Percentiles rank a stretch among this genome's conserved stretches.
These are phyloP conservation scores for Cyclophora punctaria DNA, from an alignment of 2,888 invertebrate genomes.

Conservation along the genomic window DNA sequence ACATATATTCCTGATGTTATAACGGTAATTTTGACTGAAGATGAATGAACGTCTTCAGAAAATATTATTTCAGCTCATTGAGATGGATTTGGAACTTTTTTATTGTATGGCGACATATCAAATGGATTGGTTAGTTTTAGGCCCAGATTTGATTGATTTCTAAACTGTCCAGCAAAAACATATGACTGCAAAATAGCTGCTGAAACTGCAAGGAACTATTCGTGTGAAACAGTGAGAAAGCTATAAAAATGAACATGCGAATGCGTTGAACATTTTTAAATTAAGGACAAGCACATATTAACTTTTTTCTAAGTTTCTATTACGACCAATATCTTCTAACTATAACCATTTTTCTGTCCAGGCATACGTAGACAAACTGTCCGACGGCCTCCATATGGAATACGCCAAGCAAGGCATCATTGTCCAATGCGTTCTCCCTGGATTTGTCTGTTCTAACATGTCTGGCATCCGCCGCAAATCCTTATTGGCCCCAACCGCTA, in stretches of 20 bases:
- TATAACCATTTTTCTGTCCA: conserved; percentile 27
- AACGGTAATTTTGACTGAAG: too few species aligned
- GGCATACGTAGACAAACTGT: conserved; percentile 88
- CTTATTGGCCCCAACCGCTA: conserved; percentile 84
- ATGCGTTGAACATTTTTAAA: not conserved
- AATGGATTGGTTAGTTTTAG: not conserved
- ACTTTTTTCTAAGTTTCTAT: too few species aligned
- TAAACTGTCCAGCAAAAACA: too few species aligned
- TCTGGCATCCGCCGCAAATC: conserved; percentile 84
- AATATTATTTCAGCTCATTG: too few species aligned
- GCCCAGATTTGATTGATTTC: not conserved
- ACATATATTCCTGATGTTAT: too few species aligned
- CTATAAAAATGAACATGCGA: too few species aligned
- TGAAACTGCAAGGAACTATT: too few species aligned
- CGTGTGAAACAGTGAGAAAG: too few species aligned
- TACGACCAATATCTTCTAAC: conserved; percentile 12
- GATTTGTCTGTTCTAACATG: conserved; percentile 94
- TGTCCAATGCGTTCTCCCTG: conserved; percentile 88
- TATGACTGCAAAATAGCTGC: too few species aligned
- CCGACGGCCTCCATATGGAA: conserved; percentile 84
- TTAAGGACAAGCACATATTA: conserved; percentile 5
- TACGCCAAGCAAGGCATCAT: conserved; percentile 82
- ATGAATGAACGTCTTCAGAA: too few species aligned
- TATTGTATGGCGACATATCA: too few species aligned
- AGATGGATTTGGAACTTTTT: too few species aligned